Evolutionary conservation across 2,888 invertebrate genomes (phyloP), one percentile per base, ranked within the genome.

Genomic region (Cheilosia soror): DNA sequence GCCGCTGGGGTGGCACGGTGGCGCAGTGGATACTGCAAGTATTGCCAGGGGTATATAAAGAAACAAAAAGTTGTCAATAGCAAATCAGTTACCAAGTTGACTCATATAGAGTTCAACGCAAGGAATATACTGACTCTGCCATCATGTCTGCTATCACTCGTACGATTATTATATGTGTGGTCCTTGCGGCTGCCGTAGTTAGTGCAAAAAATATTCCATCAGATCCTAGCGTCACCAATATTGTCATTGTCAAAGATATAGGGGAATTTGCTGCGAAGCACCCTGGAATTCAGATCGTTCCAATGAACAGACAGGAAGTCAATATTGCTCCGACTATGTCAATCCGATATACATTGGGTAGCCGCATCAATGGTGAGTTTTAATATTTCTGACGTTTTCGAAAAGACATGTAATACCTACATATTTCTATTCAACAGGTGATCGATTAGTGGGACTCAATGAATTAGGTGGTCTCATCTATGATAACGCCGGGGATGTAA

Each of bases 301-400:
- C 88, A 0, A 47, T 92, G 79, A 72, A 77, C 2, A 90, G 89
- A 83, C 88, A 89, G 31, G 60, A 78, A 1, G 44, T 37, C 11
- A 11, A 83, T 27, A 69, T 44, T 1, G 88, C 88, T 3, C 87
- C 83, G 2, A 66, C 44, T 0, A 86, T 87, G 33, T 87, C 89
- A 2, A 89, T 91, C 5, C 89, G 89, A 7, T 92, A 92, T 62
- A 89, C 88, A 5, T 63, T 92, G 40, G 92, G 92, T n/a, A 87
- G 84, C 47, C 90, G 90, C 49, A 49, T 90, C 20, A 11, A 87
- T 42, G 89, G 92, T 92, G 75, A 89, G 90, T 87, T 6, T 11
- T 27, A 33, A 37, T 49, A 31, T 25, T 15, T n/a, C 27, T 40
- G 9, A 7, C 11, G 13, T 2, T n/a, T 1, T 15, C 2, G 58